Percentiles rank a stretch among this genome's conserved stretches.
phyloP scores from a whole-genome alignment of 1,140 invertebrate species.

The Maniola jurtina region DNA sequence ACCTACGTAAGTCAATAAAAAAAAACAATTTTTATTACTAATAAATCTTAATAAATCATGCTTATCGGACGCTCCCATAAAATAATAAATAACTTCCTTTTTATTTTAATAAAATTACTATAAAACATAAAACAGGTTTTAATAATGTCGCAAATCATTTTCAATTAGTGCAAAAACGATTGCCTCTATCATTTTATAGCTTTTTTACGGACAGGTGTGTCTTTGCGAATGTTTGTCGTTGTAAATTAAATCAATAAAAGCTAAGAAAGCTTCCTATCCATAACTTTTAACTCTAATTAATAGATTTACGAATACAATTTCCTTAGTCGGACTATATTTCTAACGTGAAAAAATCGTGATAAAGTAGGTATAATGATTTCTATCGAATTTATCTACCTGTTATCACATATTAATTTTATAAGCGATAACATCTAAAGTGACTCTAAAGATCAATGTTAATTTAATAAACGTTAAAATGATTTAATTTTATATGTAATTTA shows the following conservation, averaged over 20 bases:
- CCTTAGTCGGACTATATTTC: neutral
- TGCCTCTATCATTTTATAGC: constrained; percentile 23
- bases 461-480: no score
- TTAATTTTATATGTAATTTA: no score
- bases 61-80: neutral
- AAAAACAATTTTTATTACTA: neutral
- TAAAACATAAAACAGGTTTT: constrained; percentile 20
- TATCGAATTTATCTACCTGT: no score
- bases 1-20: no score
- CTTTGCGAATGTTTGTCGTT: constrained; percentile 9
- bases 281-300: neutral
- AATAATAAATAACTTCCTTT: constrained; percentile 10
- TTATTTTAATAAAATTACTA: constrained; percentile 11
- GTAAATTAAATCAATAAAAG: constrained; percentile 15
- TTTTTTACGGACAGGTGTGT: constrained; percentile 22
- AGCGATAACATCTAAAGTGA: no score
- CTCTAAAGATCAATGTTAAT: no score
- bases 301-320: constrained; percentile 1
- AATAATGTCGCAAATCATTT: constrained; percentile 25
- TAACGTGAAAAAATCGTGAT: no score
- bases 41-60: neutral
- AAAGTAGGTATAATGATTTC: no score
- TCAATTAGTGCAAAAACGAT: constrained; percentile 21
- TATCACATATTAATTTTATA: no score
- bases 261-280: constrained; percentile 1